These are phyloP conservation scores for Aphaenogaster floridana DNA, from an alignment of 1,140 invertebrate species.

Conservation along the genomic window DNA sequence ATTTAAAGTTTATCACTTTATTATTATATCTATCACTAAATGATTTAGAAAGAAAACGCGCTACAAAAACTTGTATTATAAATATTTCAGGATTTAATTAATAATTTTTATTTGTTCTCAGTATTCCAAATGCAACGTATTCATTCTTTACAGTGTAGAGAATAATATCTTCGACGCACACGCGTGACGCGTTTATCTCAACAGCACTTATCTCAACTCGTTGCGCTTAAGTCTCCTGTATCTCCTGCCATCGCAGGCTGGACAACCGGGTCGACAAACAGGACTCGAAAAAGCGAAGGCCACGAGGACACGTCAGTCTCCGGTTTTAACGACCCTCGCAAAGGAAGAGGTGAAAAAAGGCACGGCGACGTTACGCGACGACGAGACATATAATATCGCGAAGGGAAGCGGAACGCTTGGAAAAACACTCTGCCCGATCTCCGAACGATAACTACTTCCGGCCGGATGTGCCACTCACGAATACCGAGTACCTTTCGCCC, in stretches of 20 bases:
- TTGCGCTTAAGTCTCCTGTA: not conserved
- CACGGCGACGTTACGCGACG: constrained; percentile 8
- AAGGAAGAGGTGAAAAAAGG: constrained; percentile 19
- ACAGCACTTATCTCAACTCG: constrained; percentile 17
- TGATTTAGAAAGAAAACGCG: not conserved
- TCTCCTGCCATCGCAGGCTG: not conserved
- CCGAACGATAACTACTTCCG: constrained; percentile 79
- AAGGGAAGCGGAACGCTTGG: constrained; percentile 62
- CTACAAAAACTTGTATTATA: not conserved
- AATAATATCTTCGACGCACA: not conserved
- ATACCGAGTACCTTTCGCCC: constrained; percentile 32
- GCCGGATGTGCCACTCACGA: constrained; percentile 76
- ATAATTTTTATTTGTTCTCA: not conserved
- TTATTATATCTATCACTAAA: not conserved
- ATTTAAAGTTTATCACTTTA: not conserved
- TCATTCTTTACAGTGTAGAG: not conserved
- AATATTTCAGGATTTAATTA: not conserved
- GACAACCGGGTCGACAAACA: constrained; percentile 22
- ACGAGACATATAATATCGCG: constrained; percentile 62
- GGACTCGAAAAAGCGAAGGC: constrained; percentile 27
- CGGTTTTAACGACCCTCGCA: constrained; percentile 14
- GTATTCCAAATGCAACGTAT: not conserved
- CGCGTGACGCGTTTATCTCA: constrained; percentile 17
- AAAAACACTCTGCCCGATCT: constrained; percentile 71
- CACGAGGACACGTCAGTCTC: constrained; percentile 38